phyloP scores from a whole-genome alignment of 2,113 vertebrate species.

The Poecile atricapillus region DNA sequence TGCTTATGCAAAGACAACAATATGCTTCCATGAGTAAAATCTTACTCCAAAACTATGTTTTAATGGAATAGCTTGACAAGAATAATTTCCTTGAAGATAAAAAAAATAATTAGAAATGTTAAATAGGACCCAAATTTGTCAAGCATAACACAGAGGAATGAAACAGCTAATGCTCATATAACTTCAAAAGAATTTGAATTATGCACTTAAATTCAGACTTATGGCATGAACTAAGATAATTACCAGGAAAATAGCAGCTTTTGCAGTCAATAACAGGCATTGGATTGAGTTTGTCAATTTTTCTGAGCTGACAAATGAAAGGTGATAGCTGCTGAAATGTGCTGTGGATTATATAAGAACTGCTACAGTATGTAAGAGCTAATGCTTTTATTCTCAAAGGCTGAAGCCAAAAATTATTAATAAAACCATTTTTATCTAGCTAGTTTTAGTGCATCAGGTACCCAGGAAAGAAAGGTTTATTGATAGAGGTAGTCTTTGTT shows the following conservation, averaged over 20 bases:
- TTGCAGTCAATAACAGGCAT: slow-evolving; percentile 55
- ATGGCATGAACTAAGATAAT: slow-evolving; percentile 54
- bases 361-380: neutral
- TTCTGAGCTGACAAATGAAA: slow-evolving; percentile 62
- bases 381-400: slow-evolving; percentile 52
- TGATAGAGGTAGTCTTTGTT: slow-evolving; percentile 14
- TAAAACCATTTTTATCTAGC: slow-evolving; percentile 40
- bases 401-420: slow-evolving; percentile 43
- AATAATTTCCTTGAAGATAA: slow-evolving; percentile 3
- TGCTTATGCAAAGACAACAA: neutral
- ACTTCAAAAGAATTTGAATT: slow-evolving; percentile 58
- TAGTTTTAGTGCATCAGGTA: neutral
- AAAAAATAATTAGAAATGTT: slow-evolving; percentile 18
- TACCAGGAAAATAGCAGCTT: slow-evolving; percentile 44
- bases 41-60: neutral
- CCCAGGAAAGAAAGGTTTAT: slow-evolving; percentile 7
- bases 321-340: slow-evolving; percentile 55
- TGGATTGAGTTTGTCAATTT: slow-evolving; percentile 64
- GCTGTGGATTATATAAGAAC: slow-evolving; percentile 38
- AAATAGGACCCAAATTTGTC: slow-evolving; percentile 36
- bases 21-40: neutral
- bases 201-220: slow-evolving; percentile 56
- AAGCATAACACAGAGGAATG: neutral
- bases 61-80: slow-evolving; percentile 11
- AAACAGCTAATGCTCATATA: slow-evolving; percentile 1